Base-by-base conservation (phyloP, 37 sponge, comb jelly and placozoan genomes). In the Halisarca cf. caerulea region DNA sequence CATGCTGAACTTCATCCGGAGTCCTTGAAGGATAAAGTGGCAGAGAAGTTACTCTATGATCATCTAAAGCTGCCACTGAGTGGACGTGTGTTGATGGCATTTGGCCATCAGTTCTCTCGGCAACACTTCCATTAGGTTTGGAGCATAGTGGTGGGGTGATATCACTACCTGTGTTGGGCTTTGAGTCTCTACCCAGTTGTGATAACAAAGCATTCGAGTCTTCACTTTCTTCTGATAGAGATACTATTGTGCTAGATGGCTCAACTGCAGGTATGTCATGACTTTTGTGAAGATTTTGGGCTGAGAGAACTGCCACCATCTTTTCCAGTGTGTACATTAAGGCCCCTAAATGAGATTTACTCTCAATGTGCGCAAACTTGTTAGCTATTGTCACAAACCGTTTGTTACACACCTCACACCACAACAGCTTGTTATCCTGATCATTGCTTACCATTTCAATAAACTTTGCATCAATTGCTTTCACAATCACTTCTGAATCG, bases 291-390 rank as follows among this genome's bases (percentile, higher is more conserved):
- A 74, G n/a, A 74, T 74, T n/a, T 74, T 74, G 42, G 0, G 77
- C 42, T 15, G 24, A 33, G 9, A 74, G 77, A 1, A 74, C 43
- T 32, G 77, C 77, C 1, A 37, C 77, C 44, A 74, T 38, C 42
- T 74, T 74, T 40, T 74, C 77, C 42, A 74, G 24, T 3, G 77
- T 44, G 25, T 74, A 37, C 7, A 44, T 40, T 17, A 74, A 37
- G 21, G 42, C 42, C 25, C 32, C 44, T 21, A 74, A 24, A 37
- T 74, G 77, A 2, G 77, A 37, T 21, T 74, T 74, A 43, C 77
- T 74, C n/a, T 74, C 77, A n/a, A 74, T n/a, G 77, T 74, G 77
- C 15, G n/a, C 36, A 74, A 74, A 74, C 44, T 74, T 74, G 77
- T 74, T 74, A 2, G 45, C 77, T 18, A 74, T 43, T n/a, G 39